Percentiles rank a stretch among this genome's conserved stretches.
Conservation (phyloP, 2,797 vertebrate species). For the Cyclura pinguis region DNA sequence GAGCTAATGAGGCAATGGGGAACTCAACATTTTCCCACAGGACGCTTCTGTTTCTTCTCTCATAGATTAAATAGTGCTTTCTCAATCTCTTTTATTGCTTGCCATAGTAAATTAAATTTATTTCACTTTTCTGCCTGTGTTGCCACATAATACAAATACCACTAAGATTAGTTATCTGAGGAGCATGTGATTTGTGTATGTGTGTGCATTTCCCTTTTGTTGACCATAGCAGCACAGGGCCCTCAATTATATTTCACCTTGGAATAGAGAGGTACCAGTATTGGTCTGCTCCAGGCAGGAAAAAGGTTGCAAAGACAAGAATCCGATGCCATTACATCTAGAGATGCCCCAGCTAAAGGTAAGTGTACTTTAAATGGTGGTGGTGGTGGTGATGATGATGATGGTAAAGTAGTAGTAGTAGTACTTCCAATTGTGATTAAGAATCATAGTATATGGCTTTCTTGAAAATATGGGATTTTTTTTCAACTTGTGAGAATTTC, state of each 20-base stretch:
- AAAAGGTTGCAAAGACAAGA: neutral
- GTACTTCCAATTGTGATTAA: neutral
- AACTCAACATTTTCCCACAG: neutral
- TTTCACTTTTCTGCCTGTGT: neutral
- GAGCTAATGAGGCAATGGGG: neutral
- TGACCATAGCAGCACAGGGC: neutral
- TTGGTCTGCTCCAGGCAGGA: neutral
- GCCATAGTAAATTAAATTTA: neutral
- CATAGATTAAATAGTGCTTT: neutral
- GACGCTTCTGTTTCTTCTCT: neutral
- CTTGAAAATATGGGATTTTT: neutral
- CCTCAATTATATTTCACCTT: conserved; percentile 2
- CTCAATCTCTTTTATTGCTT: neutral
- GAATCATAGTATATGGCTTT: neutral
- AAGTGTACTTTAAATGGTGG: neutral
- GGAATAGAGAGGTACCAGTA: neutral
- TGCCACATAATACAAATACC: neutral
- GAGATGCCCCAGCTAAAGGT: neutral
- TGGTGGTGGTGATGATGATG: too few species aligned
- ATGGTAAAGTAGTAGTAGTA: neutral
- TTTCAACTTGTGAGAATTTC: neutral
- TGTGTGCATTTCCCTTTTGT: conserved; percentile 15
- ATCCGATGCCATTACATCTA: neutral
- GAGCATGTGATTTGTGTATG: neutral
- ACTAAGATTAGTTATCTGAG: conserved; percentile 12